phyloP scores from a whole-genome alignment of 1,140 invertebrate genomes.

The Drosophila aff. region DNA sequence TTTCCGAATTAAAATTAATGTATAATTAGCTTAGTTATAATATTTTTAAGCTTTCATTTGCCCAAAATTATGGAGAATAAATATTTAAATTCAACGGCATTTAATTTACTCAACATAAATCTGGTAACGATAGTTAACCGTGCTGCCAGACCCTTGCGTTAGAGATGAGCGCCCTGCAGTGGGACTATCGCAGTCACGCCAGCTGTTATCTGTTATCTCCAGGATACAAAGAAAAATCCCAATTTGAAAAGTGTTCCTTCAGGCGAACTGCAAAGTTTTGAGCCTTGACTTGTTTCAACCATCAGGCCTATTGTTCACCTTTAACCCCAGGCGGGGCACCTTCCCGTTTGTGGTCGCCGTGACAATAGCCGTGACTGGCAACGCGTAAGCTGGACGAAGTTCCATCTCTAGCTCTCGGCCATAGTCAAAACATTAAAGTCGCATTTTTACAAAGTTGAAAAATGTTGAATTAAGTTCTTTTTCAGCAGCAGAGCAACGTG shows the following conservation, averaged over 20 bases:
- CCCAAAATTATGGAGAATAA: no score
- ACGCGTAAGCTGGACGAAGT: neutral
- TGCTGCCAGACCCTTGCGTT: slow-evolving; percentile 10
- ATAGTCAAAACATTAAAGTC: slow-evolving; percentile 69
- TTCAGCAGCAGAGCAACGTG: slow-evolving; percentile 12
- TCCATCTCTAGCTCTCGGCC: slow-evolving; percentile 17
- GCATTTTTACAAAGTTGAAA: slow-evolving; percentile 62
- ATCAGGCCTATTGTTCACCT: no score
- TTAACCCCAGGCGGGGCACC: neutral
- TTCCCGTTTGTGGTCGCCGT: neutral
- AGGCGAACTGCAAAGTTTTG: neutral
- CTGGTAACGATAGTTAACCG: neutral
- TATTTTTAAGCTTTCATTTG: no score
- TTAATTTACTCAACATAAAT: neutral
- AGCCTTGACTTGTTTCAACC: no score
- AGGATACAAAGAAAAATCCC: neutral
- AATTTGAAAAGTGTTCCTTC: neutral
- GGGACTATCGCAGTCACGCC: slow-evolving; percentile 15
- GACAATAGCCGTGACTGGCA: neutral
- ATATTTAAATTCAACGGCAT: no score
- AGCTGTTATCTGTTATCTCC: slow-evolving; percentile 22
- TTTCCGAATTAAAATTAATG: no score
- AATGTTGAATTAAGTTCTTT: slow-evolving; percentile 58
- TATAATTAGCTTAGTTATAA: no score
- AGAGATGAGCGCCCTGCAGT: neutral